A percentile compares a stretch with the other conserved stretches of the same genome.
phyloP scores from a whole-genome alignment of 2,113 vertebrate species.

The Neotoma lepida region DNA sequence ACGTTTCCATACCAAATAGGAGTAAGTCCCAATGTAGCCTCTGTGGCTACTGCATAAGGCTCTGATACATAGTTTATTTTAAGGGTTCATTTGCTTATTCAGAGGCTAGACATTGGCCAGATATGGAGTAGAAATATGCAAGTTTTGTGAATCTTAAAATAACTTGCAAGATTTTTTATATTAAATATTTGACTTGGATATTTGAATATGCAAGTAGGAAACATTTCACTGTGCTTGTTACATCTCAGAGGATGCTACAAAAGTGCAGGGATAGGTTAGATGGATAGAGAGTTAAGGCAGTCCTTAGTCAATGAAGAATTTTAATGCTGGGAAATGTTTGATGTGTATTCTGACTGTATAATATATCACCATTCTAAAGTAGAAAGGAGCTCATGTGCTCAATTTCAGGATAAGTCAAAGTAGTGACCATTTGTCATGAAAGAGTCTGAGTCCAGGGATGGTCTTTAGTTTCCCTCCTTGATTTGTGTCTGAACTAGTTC shows the following conservation, averaged over 20 bases:
- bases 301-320: not conserved
- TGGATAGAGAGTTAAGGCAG: not conserved
- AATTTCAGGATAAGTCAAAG: not conserved
- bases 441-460: not conserved
- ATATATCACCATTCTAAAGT: not conserved
- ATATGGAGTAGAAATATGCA: not conserved
- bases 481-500: conserved; percentile 1
- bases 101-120: not conserved
- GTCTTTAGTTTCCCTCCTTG: not conserved
- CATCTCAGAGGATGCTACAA: not conserved
- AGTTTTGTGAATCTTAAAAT: conserved; percentile 9
- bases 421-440: not conserved
- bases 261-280: not conserved
- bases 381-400: not conserved
- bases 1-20: not conserved
- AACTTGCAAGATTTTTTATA: not conserved
- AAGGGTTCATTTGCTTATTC: conserved; percentile 5
- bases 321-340: not conserved
- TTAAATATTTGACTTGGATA: not conserved
- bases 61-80: not conserved
- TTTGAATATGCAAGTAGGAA: not conserved
- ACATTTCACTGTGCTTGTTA: not conserved
- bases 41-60: not conserved
- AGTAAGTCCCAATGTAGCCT: not conserved
- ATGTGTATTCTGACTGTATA: not conserved